A percentile compares a stretch with the other conserved stretches of the same genome.
phyloP scores from a whole-genome alignment of 1,140 invertebrate species.

The Lasaia peninsularis region DNA sequence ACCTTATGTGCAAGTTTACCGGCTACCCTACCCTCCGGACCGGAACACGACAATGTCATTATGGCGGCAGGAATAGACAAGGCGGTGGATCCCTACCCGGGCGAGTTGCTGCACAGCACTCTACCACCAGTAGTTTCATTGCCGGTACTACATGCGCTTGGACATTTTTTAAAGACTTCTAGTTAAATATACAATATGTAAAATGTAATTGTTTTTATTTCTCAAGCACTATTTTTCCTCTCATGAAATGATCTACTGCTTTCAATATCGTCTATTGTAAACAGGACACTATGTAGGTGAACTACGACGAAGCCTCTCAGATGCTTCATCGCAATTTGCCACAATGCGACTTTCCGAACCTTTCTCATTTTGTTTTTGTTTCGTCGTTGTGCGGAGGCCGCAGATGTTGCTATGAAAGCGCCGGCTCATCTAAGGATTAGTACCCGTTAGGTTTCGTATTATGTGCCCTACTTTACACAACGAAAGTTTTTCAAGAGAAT shows the following conservation, averaged over 20 bases:
- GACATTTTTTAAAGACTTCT: too few species aligned
- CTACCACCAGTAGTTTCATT: too few species aligned
- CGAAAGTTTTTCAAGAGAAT: slow-evolving; percentile 27
- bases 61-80: too few species aligned
- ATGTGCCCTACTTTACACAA: slow-evolving; percentile 47
- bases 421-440: slow-evolving; percentile 61
- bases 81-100: too few species aligned
- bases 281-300: background rate
- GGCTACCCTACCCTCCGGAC: too few species aligned
- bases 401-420: slow-evolving; percentile 55
- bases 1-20: too few species aligned
- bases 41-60: too few species aligned
- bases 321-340: slow-evolving; percentile 44
- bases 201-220: too few species aligned
- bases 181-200: too few species aligned
- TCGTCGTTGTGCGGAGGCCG: slow-evolving; percentile 38
- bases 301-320: slow-evolving; percentile 19
- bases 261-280: background rate
- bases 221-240: background rate
- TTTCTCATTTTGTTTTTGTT: slow-evolving; percentile 70
- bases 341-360: slow-evolving; percentile 62
- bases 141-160: too few species aligned
- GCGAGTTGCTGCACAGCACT: too few species aligned
- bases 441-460: slow-evolving; percentile 57
- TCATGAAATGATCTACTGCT: background rate